A percentile compares a stretch with the other conserved stretches of the same genome.
Evolutionary conservation across 2,888 invertebrate genomes (phyloP).

Genomic region (Drosophila kokeensis): DNA sequence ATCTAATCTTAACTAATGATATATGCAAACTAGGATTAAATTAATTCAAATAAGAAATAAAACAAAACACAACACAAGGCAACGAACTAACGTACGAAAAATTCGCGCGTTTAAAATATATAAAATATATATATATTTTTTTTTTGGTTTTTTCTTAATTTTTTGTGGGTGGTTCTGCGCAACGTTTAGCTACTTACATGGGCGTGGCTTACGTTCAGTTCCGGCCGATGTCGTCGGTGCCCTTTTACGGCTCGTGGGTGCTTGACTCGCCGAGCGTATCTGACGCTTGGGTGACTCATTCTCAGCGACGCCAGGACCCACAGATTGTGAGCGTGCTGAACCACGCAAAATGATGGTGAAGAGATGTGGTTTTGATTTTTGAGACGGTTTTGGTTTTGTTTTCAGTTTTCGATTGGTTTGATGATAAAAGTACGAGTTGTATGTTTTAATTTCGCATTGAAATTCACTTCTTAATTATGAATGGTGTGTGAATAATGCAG

Average conservation of each 20-base stretch:
- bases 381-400: slow-evolving; percentile 35
- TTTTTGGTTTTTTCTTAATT: slow-evolving; percentile 19
- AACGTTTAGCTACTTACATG: slow-evolving; percentile 87
- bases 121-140: slow-evolving; percentile 14
- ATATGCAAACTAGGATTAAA: slow-evolving; percentile 65
- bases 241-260: slow-evolving; percentile 87
- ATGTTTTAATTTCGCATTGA: slow-evolving; percentile 66
- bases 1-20: slow-evolving; percentile 35
- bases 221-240: slow-evolving; percentile 85
- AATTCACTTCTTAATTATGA: slow-evolving; percentile 25
- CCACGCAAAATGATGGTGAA: slow-evolving; percentile 49
- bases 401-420: slow-evolving; percentile 53
- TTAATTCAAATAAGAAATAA: slow-evolving; percentile 23
- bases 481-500: slow-evolving; percentile 28
- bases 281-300: slow-evolving; percentile 93
- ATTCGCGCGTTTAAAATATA: slow-evolving; percentile 33
- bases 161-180: slow-evolving; percentile 49
- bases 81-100: slow-evolving; percentile 47
- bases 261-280: slow-evolving; percentile 86
- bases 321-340: slow-evolving; percentile 89
- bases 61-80: slow-evolving; percentile 39
- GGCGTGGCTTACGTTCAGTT: slow-evolving; percentile 88
- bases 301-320: slow-evolving; percentile 88
- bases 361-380: slow-evolving; percentile 49
- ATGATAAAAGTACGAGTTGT: slow-evolving; percentile 71